Evolutionary conservation across 2,888 invertebrate species (phyloP).

Genomic region (Ischnura elegans): DNA sequence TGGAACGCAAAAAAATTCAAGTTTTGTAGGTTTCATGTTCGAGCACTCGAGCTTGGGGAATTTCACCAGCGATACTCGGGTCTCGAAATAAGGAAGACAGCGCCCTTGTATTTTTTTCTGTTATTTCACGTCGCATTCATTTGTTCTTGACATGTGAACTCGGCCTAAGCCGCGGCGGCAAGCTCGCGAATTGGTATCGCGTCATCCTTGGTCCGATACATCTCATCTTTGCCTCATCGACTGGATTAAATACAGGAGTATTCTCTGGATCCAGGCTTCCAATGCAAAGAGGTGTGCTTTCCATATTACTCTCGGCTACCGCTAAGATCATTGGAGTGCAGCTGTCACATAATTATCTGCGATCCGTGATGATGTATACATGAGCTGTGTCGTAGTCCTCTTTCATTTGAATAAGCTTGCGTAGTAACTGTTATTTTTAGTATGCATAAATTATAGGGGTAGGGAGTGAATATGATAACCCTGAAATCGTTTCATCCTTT

Average conservation of each 20-base stretch:
- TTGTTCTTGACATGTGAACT: neutral
- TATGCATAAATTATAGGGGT: too few relatives aligned
- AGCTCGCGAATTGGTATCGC: neutral
- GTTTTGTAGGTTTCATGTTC: neutral
- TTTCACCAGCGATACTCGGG: neutral
- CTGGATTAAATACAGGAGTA: neutral
- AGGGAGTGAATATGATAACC: too few relatives aligned
- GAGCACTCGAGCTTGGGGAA: neutral
- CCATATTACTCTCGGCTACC: neutral
- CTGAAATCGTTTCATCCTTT: too few relatives aligned
- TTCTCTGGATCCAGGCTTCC: neutral
- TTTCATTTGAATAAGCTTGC: too few relatives aligned
- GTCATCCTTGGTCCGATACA: neutral
- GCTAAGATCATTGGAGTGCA: neutral
- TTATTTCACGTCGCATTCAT: neutral
- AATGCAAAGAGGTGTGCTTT: neutral
- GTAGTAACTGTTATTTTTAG: too few relatives aligned
- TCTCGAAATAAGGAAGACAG: neutral
- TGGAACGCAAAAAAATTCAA: neutral
- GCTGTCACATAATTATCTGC: neutral
- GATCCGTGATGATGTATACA: neutral
- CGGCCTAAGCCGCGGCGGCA: neutral
- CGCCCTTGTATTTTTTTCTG: neutral
- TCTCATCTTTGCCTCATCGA: slow-evolving; percentile 1
- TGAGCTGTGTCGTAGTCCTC: neutral